Evolutionary conservation across 2,888 invertebrate genomes (phyloP).

Genomic region (Ashinkailepas kermadecensis): DNA sequence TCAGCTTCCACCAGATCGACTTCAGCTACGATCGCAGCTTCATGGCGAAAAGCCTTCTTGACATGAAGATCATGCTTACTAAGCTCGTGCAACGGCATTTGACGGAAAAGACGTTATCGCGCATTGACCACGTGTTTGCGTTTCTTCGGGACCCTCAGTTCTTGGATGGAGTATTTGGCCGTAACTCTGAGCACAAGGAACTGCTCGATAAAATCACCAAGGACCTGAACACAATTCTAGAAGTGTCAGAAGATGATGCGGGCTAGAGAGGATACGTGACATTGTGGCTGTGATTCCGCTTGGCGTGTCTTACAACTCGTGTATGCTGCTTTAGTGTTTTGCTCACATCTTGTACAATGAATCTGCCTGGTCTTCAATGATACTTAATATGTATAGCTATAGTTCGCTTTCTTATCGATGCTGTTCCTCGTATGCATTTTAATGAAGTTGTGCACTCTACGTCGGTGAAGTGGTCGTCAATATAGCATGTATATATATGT

Average conservation of each 20-base stretch:
- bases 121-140: conserved; percentile 69
- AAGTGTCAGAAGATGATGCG: neutral
- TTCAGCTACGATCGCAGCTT: conserved; percentile 46
- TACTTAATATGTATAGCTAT: too few species aligned
- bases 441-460: too few species aligned
- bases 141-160: conserved; percentile 57
- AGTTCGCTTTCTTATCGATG: too few species aligned
- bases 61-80: conserved; percentile 67
- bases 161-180: conserved; percentile 56
- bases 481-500: neutral
- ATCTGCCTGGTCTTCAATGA: too few species aligned
- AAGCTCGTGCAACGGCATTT: conserved; percentile 68
- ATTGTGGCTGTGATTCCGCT: neutral
- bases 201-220: conserved; percentile 55
- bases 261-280: neutral
- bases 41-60: conserved; percentile 51
- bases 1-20: conserved; percentile 52
- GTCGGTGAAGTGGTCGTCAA: too few species aligned
- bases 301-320: too few species aligned
- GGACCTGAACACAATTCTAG: conserved; percentile 52
- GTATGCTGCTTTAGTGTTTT: too few species aligned
- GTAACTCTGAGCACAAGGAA: conserved; percentile 55
- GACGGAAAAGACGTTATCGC: conserved; percentile 70
- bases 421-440: too few species aligned
- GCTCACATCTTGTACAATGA: too few species aligned